These are phyloP conservation scores for Drosophila colorata DNA, from an alignment of 2,888 invertebrate genomes.

Conservation along the genomic window DNA sequence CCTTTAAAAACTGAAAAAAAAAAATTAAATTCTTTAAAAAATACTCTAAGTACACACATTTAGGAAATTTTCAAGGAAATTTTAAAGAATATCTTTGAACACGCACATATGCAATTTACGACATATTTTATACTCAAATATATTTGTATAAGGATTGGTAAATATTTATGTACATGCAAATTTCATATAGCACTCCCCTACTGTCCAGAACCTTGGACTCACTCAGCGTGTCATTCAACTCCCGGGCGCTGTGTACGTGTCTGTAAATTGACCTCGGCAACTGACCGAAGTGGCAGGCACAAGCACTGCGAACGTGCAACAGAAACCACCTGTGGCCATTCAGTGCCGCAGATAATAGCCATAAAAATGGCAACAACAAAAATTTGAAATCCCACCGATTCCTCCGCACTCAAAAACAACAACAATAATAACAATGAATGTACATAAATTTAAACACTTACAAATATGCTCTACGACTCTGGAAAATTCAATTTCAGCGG, in stretches of 20 bases:
- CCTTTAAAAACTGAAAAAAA: too few relatives aligned
- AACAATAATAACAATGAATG: slow-evolving; percentile 14
- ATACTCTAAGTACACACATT: too few relatives aligned
- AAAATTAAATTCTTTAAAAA: too few relatives aligned
- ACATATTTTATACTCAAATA: slow-evolving; percentile 8
- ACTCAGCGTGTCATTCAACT: slow-evolving; percentile 64
- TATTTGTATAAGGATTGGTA: neutral
- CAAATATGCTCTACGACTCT: slow-evolving; percentile 10
- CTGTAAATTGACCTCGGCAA: slow-evolving; percentile 61
- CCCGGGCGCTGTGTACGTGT: slow-evolving; percentile 45
- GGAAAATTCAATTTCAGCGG: slow-evolving; percentile 46
- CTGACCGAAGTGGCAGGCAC: slow-evolving; percentile 30
- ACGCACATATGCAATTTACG: slow-evolving; percentile 25
- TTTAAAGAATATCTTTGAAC: neutral
- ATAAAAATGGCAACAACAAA: slow-evolving; percentile 45
- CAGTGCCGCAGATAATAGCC: slow-evolving; percentile 34
- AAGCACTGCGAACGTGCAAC: slow-evolving; percentile 26
- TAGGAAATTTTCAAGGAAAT: neutral
- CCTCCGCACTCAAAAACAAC: too few relatives aligned
- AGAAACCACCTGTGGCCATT: slow-evolving; percentile 65
- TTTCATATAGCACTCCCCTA: neutral
- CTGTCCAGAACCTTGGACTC: slow-evolving; percentile 30
- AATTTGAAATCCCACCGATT: neutral
- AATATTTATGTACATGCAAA: slow-evolving; percentile 24
- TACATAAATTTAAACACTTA: slow-evolving; percentile 34